These are phyloP conservation scores for Glaucopsyche alexis DNA, from an alignment of 2,888 invertebrate species.

Conservation along the genomic window DNA sequence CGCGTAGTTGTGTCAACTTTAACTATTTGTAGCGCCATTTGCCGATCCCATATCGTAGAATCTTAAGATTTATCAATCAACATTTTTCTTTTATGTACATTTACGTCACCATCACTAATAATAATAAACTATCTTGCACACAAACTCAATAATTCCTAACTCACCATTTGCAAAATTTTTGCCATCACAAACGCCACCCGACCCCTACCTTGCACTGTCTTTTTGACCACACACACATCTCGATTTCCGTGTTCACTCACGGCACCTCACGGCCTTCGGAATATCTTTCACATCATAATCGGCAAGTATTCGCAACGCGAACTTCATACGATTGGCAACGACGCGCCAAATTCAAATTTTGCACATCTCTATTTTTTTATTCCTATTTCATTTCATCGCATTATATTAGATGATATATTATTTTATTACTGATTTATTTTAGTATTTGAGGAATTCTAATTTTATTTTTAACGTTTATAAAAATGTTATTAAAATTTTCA, in stretches of 20 bases:
- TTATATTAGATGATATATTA: too few relatives aligned
- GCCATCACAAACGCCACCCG: constrained; percentile 90
- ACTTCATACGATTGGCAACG: constrained; percentile 73
- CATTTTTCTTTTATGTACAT: constrained; percentile 65
- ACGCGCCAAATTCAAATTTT: constrained; percentile 74
- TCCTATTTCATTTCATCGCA: not conserved
- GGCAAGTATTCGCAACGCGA: constrained; percentile 81
- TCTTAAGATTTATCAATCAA: constrained; percentile 68
- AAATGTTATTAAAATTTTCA: not conserved
- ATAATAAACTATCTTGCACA: constrained; percentile 58
- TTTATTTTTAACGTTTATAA: not conserved
- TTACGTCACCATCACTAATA: constrained; percentile 67
- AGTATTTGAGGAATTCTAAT: not conserved
- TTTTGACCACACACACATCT: constrained; percentile 82
- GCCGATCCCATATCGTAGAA: constrained; percentile 75
- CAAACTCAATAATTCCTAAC: constrained; percentile 78
- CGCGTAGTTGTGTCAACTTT: constrained; percentile 80
- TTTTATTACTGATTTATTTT: not conserved
- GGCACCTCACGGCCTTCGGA: constrained; percentile 80
- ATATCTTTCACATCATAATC: constrained; percentile 83
- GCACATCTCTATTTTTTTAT: constrained; percentile 47
- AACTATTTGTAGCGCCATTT: constrained; percentile 80
- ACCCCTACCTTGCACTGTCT: constrained; percentile 88
- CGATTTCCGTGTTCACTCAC: constrained; percentile 80
- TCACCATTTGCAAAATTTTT: constrained; percentile 88